Conservation (phyloP, 2,888 invertebrate species). For the Agriopis aurantiaria region DNA sequence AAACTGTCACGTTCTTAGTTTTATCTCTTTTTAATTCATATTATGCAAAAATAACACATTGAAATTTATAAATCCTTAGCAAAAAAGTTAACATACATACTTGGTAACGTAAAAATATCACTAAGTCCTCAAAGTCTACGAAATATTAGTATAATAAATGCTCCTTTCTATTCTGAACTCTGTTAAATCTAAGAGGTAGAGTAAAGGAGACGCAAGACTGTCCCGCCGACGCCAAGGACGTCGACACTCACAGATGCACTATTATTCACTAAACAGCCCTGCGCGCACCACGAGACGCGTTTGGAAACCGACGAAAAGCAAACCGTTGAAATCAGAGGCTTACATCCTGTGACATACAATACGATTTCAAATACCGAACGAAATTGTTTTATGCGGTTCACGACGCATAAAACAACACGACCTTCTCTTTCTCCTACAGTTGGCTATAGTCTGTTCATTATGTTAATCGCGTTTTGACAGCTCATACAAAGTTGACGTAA, state of each 20-base stretch:
- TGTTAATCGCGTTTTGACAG: too few relatives aligned
- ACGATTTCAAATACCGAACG: too few relatives aligned
- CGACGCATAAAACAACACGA: too few relatives aligned
- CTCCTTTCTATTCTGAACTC: conserved; percentile 58
- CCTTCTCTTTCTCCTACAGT: too few relatives aligned
- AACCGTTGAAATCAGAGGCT: too few relatives aligned
- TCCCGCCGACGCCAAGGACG: conserved; percentile 34
- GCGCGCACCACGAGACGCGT: too few relatives aligned
- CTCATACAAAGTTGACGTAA: too few relatives aligned
- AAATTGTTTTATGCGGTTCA: too few relatives aligned
- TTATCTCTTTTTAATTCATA: conserved; percentile 8
- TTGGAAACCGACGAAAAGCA: too few relatives aligned
- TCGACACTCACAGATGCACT: not conserved
- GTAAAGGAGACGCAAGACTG: conserved; percentile 48
- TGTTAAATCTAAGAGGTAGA: conserved; percentile 66
- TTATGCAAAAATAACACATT: conserved; percentile 45
- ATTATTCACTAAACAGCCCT: not conserved
- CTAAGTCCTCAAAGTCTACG: conserved; percentile 63
- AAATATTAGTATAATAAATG: conserved; percentile 69
- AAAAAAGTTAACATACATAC: conserved; percentile 66
- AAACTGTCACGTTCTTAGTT: conserved; percentile 16
- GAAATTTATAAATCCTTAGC: conserved; percentile 59
- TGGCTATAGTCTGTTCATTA: too few relatives aligned
- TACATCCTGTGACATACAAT: too few relatives aligned
- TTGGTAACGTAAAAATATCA: conserved; percentile 82